Percentiles rank a stretch among this genome's conserved stretches.
Evolutionary conservation across 2,113 vertebrate species (phyloP).

Genomic region (Alligator sinensis): DNA sequence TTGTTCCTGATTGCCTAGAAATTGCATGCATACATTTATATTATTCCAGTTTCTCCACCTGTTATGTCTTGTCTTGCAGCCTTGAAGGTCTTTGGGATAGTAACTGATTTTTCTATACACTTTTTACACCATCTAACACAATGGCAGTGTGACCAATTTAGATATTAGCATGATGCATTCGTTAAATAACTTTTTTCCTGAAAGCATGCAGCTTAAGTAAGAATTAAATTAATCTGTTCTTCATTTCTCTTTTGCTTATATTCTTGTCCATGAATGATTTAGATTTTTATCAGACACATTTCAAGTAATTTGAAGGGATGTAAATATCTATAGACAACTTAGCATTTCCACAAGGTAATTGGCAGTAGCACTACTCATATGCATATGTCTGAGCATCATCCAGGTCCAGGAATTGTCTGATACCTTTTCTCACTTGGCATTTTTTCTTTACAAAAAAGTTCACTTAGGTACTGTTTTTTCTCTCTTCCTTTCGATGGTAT

Average conservation of each 20-base stretch:
- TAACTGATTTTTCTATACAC: background rate
- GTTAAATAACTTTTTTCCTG: background rate
- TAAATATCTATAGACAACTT: background rate
- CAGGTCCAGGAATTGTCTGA: background rate
- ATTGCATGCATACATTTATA: background rate
- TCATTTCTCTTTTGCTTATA: slow-evolving; percentile 3
- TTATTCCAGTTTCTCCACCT: background rate
- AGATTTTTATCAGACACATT: background rate
- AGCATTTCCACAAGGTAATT: background rate
- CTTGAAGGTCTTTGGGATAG: background rate
- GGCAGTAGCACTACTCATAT: background rate
- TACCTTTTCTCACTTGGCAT: background rate
- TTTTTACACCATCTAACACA: background rate
- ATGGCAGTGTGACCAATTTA: background rate
- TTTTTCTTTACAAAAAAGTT: background rate
- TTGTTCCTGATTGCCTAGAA: background rate
- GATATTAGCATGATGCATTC: background rate
- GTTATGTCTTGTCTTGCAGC: background rate
- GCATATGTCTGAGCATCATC: rapidly evolving
- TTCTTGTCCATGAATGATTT: background rate
- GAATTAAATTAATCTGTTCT: slow-evolving; percentile 13
- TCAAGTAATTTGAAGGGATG: background rate
- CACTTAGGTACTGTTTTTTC: background rate
- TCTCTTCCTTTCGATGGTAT: background rate
- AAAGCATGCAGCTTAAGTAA: background rate